Evolutionary conservation across 2,113 vertebrate species (phyloP).

Genomic region (Machaerirhynchus nigripectus): DNA sequence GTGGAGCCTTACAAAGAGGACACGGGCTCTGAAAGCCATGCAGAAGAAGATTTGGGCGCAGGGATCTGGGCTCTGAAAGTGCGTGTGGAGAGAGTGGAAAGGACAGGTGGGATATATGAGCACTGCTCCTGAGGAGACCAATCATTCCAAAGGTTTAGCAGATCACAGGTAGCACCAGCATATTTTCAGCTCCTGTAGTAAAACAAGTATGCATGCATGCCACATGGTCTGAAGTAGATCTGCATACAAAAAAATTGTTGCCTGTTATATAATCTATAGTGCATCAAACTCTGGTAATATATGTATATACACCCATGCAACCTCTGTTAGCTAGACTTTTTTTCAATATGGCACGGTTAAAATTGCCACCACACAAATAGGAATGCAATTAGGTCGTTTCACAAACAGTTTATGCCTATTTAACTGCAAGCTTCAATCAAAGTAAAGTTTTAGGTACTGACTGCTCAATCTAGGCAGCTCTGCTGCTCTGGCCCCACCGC

Average conservation of each 20-base stretch:
- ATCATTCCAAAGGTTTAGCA: neutral
- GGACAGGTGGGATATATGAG: neutral
- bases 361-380: neutral
- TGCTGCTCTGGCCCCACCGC: neutral
- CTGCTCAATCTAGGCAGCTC: neutral
- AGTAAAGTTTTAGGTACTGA: neutral
- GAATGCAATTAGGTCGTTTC: neutral
- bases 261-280: neutral
- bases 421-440: neutral
- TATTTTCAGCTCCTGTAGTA: neutral
- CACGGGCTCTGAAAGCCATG: neutral
- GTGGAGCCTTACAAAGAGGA: neutral
- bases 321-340: neutral
- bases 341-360: neutral
- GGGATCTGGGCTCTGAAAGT: neutral
- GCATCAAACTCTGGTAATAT: neutral
- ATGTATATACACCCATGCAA: too few relatives aligned
- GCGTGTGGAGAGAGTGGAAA: neutral
- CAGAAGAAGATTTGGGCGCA: neutral
- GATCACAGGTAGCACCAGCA: neutral
- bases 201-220: accelerated
- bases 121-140: neutral
- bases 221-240: neutral
- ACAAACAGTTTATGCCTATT: neutral
- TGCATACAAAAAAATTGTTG: neutral